phyloP scores from a whole-genome alignment of 2,888 invertebrate genomes.

The Thyatira batis region DNA sequence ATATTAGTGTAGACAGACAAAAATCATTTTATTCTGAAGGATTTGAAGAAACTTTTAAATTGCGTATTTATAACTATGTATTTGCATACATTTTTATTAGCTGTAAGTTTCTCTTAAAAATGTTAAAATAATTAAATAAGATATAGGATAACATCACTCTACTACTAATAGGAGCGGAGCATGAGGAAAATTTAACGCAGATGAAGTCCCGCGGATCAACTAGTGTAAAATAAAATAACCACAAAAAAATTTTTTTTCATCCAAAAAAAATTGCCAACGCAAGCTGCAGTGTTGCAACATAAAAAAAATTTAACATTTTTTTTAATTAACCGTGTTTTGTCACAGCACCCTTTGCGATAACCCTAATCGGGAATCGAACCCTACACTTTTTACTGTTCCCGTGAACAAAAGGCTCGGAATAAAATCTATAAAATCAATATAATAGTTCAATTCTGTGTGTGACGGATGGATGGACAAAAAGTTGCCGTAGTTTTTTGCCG shows the following conservation, averaged over 20 bases:
- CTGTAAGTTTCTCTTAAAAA: no score
- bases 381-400: slow-evolving; percentile 20
- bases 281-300: not conserved
- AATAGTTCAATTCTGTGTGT: not conserved
- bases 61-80: no score
- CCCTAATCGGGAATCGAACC: slow-evolving; percentile 40
- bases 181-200: no score
- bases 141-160: no score
- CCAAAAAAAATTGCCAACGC: not conserved
- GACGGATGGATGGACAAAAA: not conserved
- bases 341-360: slow-evolving; percentile 38
- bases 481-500: not conserved
- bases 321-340: slow-evolving; percentile 5
- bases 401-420: slow-evolving; percentile 26
- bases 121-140: no score
- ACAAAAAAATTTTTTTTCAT: not conserved
- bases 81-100: no score
- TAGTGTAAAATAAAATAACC: no score
- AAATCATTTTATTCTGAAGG: no score
- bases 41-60: no score
- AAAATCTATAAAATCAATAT: slow-evolving; percentile 45
- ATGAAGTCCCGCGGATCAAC: no score
- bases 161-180: no score
- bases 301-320: not conserved
- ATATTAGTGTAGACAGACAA: no score